Base-by-base conservation (phyloP, 2,797 vertebrate genomes). In the Manis crassicaudata region DNA sequence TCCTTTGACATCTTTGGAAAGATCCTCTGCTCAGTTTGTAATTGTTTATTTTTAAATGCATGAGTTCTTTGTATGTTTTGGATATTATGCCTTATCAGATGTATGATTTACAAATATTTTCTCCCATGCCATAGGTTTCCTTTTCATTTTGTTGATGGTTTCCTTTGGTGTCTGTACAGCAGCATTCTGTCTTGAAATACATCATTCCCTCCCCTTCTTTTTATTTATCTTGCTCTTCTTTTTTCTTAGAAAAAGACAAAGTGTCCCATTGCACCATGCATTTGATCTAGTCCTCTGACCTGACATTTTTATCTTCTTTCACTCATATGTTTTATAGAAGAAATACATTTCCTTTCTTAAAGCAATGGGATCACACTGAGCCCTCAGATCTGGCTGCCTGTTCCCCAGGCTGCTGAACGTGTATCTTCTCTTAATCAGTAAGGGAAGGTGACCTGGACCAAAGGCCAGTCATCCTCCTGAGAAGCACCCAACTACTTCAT, bases 331-430 rank as follows among this genome's bases (percentile, higher is more conserved):
- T 90, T 94, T 80, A 65, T 12, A 37, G 23, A 62, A 92, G 58
- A 92, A 63, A 60, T 43, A 8, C 35, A 67, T 90, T 97, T 95
- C 50, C 80, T 89, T 84, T 77, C 68, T 93, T 90, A 93, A 95
- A 96, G 37, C 54, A 29, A 1, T 62, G 13, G 81, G 32, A 46
- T 90, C 80, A 88, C 43, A 40, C n/a, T 40, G 75, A 83, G 62
- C 76, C 62, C 37, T 35, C 35, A 23, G 21, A 63, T 43, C 63
- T 75, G 63, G 32, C 76, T 90, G 68, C 76, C 60, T 43, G n/a
- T 60, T 73, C n/a, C 60, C 52, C 80, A 91, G 79, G 35, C 37
- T 83, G 29, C 76, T 75, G 50, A 87, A 60, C 17, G 75, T 75
- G 52, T 82, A 62, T 60, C 60, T 83, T 93, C 63, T 77, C 76